Conservation (phyloP, 2,113 vertebrate species). For the Leuciscus idus region DNA sequence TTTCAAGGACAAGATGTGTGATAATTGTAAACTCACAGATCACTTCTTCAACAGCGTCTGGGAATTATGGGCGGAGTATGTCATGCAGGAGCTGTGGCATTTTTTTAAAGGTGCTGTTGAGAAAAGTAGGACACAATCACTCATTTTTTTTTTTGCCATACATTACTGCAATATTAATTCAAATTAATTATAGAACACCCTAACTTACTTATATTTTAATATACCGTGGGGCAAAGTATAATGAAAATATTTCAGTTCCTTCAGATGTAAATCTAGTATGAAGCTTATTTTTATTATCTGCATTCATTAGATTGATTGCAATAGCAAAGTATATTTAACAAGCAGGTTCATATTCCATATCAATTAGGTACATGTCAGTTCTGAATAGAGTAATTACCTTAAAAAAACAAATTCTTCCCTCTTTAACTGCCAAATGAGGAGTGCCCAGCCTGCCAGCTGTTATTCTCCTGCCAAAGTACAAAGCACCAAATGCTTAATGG, state of each 20-base stretch:
- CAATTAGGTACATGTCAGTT: constrained; percentile 58
- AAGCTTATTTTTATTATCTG: constrained; percentile 35
- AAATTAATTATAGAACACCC: constrained; percentile 51
- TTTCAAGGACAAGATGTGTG: constrained; percentile 35
- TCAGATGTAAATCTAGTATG: constrained; percentile 29
- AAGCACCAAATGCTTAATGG: constrained; percentile 52
- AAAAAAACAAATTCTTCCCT: constrained; percentile 49
- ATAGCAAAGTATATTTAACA: constrained; percentile 55
- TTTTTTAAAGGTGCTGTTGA: constrained; percentile 1
- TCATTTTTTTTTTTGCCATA: constrained; percentile 8
- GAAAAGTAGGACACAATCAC: constrained; percentile 32
- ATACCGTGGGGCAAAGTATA: constrained; percentile 29
- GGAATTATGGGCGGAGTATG: constrained; percentile 9
- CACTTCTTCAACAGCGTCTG: constrained; percentile 6
- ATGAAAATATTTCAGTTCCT: constrained; percentile 34
- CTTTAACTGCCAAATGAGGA: constrained; percentile 54
- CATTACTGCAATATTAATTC: constrained; percentile 33
- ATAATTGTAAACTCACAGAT: constrained; percentile 13
- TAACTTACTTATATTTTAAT: constrained; percentile 29
- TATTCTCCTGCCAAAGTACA: constrained; percentile 54
- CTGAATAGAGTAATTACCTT: constrained; percentile 60
- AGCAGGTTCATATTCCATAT: constrained; percentile 50
- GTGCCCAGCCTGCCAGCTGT: constrained; percentile 55
- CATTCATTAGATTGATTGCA: constrained; percentile 46
- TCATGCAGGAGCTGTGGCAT: not conserved